Percentiles rank a stretch among this genome's conserved stretches.
Conservation (phyloP, 30 jellyfish, hydroid and myxozoan genomes). For the Aurelia coerulea region DNA sequence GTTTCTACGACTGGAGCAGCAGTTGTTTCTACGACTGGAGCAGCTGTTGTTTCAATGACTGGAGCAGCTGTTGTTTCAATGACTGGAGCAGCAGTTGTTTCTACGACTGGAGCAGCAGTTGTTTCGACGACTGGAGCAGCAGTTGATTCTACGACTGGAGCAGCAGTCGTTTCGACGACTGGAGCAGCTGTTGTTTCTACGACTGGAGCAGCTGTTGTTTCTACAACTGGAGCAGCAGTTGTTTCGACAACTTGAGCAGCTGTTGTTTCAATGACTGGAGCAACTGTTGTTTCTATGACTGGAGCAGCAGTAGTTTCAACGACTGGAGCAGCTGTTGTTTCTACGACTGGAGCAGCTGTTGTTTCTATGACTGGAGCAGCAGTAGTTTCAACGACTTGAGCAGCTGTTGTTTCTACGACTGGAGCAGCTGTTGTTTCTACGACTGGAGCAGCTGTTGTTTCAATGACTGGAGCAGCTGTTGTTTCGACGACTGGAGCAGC, state of each 20-base stretch:
- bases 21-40: not conserved
- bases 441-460: slow-evolving; percentile 12
- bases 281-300: too few relatives aligned
- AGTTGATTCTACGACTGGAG: slow-evolving; percentile 13
- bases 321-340: slow-evolving; percentile 49
- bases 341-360: slow-evolving; percentile 32
- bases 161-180: not conserved
- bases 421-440: slow-evolving; percentile 37
- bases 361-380: slow-evolving; percentile 14
- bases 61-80: slow-evolving; percentile 32
- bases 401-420: slow-evolving; percentile 6
- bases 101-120: slow-evolving; percentile 6
- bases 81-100: slow-evolving; percentile 22
- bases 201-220: slow-evolving; percentile 31
- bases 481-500: slow-evolving; percentile 43
- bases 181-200: slow-evolving; percentile 9
- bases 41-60: slow-evolving; percentile 1
- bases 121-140: slow-evolving; percentile 20
- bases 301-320: too few relatives aligned
- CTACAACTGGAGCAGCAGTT: too few relatives aligned
- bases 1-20: slow-evolving; percentile 12
- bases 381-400: slow-evolving; percentile 20
- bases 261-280: too few relatives aligned
- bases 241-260: too few relatives aligned
- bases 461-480: slow-evolving; percentile 27